Evolutionary conservation across 2,888 invertebrate genomes (phyloP).

Genomic region (Aleiodes leptofemur): DNA sequence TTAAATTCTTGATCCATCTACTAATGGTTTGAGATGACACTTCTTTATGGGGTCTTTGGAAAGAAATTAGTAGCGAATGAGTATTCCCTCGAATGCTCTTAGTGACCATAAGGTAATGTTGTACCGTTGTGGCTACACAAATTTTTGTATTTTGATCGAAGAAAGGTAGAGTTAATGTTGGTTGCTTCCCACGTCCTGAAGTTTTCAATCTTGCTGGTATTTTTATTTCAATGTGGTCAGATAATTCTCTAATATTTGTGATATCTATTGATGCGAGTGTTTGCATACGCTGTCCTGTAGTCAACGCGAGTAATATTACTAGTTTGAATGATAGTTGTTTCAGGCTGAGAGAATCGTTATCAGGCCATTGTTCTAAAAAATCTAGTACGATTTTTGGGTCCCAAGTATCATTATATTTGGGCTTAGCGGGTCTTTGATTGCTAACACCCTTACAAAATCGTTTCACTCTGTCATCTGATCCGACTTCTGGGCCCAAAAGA

Average conservation of each 20-base stretch:
- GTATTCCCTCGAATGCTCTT: slow-evolving; percentile 32
- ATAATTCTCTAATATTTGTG: slow-evolving; percentile 37
- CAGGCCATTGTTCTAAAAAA: slow-evolving; percentile 38
- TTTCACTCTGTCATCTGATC: slow-evolving; percentile 48
- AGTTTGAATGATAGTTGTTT: slow-evolving; percentile 44
- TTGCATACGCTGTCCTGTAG: slow-evolving; percentile 53
- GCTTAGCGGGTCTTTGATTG: slow-evolving; percentile 50
- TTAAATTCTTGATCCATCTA: slow-evolving; percentile 50
- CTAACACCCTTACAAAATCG: slow-evolving; percentile 53
- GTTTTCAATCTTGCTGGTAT: slow-evolving; percentile 49
- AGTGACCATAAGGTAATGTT: slow-evolving; percentile 49
- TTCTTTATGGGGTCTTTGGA: slow-evolving; percentile 37
- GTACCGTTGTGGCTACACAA: slow-evolving; percentile 50
- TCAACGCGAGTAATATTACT: slow-evolving; percentile 49
- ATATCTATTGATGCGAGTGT: slow-evolving; percentile 42
- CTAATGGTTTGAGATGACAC: slow-evolving; percentile 55
- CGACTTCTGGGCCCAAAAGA: slow-evolving; percentile 43
- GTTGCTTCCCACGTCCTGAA: slow-evolving; percentile 49
- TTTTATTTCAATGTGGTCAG: slow-evolving; percentile 42
- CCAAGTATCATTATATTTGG: slow-evolving; percentile 56
- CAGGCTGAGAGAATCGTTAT: background rate
- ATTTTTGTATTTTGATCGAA: slow-evolving; percentile 46
- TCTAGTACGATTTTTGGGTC: slow-evolving; percentile 55
- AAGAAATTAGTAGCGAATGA: slow-evolving; percentile 49
- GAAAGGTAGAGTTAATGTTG: slow-evolving; percentile 48